Evolutionary conservation across 2,797 vertebrate genomes (phyloP).

Genomic region (Semotilus atromaculatus): DNA sequence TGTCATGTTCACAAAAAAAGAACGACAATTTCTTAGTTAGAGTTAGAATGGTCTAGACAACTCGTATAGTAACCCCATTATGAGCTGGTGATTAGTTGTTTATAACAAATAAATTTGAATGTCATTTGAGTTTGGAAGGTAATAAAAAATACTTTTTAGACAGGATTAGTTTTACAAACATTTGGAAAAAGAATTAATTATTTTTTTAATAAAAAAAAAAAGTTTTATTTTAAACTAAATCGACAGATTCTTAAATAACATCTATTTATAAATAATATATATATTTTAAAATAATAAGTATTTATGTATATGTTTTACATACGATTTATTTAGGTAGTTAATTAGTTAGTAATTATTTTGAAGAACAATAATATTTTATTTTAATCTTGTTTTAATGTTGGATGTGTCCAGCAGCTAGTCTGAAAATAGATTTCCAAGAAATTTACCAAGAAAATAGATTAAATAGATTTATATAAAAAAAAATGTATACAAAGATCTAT

Average conservation of each 20-base stretch:
- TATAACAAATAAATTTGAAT: not conserved
- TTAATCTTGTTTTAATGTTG: not conserved
- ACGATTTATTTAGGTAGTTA: not conserved
- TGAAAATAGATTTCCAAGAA: too few species aligned
- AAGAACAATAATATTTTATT: not conserved
- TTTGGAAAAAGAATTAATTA: too few species aligned
- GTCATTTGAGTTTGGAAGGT: not conserved
- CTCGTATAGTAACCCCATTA: not conserved
- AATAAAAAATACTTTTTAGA: not conserved
- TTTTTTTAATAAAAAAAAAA: too few species aligned
- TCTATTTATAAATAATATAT: not conserved
- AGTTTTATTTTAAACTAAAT: not conserved
- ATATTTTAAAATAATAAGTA: too few species aligned
- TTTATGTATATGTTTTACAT: not conserved
- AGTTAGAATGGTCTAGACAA: not conserved
- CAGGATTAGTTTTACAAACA: not conserved
- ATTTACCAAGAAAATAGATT: not conserved
- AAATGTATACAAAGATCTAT: too few species aligned
- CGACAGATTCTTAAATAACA: not conserved
- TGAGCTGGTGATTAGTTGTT: not conserved
- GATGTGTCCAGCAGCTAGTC: not conserved
- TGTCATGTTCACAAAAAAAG: not conserved
- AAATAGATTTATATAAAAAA: too few species aligned
- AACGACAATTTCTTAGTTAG: not conserved
- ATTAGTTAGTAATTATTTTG: not conserved